Evolutionary conservation across 2,797 vertebrate genomes (phyloP), one percentile per base, ranked within the genome.

Genomic region (Gymnocypris eckloni): DNA sequence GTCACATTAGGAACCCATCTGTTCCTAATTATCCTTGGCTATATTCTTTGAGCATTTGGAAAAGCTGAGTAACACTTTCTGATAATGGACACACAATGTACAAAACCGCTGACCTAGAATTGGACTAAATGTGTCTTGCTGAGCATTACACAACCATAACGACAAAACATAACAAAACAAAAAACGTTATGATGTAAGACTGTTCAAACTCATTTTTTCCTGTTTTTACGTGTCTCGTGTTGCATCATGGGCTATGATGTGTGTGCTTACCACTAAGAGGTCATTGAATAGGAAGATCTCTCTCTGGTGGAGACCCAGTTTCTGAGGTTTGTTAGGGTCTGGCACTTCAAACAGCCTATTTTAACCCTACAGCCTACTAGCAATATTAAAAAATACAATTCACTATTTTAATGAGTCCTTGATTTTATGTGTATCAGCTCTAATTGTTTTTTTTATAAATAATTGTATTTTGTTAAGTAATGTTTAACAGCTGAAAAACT

Each of bases 201-300:
- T 45, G 5, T 59, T 71, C 2, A 0, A 9, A 28, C 15, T 33
- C 0, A 48, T 37, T 50, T 66, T 67, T 48, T 50, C 25, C 59
- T 3, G 77, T 79, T 77, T 12, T 56, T n/a, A 37, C 6, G 6
- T 22, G 18, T 56, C 12, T 3, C 22, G 72, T 18, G 28, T 15
- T 77, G 48, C 18, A 11, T 37, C 28, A 59, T 78, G 54, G 56
- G 56, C 15, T 45, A 28, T 28, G 39, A 45, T 11, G 43, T 54
- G 71, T 6, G 87, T 88, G 91, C 96, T 0, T 96, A 98, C 98
- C 98, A 99, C 98, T 0, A 99, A 95, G 72, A 99, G 96, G 91
- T 99, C 98, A 52, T 99, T 99, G 84, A 99, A 99, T 81, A 99
- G 96, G 95, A 99, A 99, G 93, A 99, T 98, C 93, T 99, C 98